Conservation (phyloP, 2,797 vertebrate genomes). For the Telmatherina bonti region DNA sequence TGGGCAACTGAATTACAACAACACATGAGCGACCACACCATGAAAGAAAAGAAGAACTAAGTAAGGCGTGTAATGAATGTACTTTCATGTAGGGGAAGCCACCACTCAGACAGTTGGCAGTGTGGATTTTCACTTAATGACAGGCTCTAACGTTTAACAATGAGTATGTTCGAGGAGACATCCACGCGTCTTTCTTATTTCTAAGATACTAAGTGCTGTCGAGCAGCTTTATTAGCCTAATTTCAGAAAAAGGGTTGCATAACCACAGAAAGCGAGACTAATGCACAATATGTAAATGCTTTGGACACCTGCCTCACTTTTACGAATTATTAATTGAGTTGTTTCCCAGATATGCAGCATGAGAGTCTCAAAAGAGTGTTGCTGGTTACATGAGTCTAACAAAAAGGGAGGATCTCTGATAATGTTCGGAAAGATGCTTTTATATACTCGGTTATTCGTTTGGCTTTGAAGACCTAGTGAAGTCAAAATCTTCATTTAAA, state of each 20-base stretch:
- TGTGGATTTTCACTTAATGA: not conserved
- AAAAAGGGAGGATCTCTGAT: constrained; percentile 1
- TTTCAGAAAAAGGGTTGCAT: not conserved
- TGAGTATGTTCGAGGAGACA: too few species aligned
- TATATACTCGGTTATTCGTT: constrained; percentile 2
- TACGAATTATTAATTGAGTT: not conserved
- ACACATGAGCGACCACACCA: not conserved
- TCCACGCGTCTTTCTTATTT: too few species aligned
- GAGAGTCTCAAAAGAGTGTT: too few species aligned
- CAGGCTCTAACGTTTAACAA: not conserved
- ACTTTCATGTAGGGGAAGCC: not conserved
- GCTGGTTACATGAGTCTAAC: too few species aligned
- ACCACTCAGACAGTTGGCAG: not conserved
- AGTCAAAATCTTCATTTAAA: constrained; percentile 21
- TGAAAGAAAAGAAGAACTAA: not conserved
- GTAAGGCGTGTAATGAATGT: not conserved
- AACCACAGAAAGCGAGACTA: not conserved
- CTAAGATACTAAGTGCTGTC: too few species aligned
- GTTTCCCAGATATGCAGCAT: too few species aligned
- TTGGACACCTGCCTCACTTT: not conserved
- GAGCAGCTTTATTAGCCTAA: not conserved
- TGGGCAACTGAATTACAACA: constrained; percentile 10
- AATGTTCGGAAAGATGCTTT: not conserved
- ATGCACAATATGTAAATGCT: not conserved
- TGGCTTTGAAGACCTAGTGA: constrained; percentile 10